Conservation (phyloP, 2,888 invertebrate species). For the Brachyptera risi region DNA sequence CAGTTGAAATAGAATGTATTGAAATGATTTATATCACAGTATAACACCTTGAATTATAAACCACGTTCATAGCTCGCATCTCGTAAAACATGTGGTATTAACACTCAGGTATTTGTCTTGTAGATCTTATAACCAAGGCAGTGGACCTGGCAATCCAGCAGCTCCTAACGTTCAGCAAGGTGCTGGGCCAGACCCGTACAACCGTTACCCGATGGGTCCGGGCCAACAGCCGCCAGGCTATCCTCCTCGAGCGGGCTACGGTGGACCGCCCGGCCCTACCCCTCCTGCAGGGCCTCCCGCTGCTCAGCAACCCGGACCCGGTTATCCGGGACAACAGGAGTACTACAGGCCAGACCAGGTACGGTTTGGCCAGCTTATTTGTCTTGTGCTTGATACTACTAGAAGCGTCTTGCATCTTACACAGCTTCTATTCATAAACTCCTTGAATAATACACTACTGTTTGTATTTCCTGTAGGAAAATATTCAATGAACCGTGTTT, state of each 20-base stretch:
- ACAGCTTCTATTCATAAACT: too few relatives aligned
- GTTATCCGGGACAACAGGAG: slow-evolving; percentile 44
- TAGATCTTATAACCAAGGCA: slow-evolving; percentile 43
- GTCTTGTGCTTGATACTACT: too few relatives aligned
- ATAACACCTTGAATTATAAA: too few relatives aligned
- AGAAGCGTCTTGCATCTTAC: too few relatives aligned
- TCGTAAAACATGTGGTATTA: too few relatives aligned
- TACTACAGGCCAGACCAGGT: slow-evolving; percentile 57
- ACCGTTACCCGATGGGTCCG: slow-evolving; percentile 41
- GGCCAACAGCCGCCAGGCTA: slow-evolving; percentile 38
- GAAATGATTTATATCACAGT: too few relatives aligned
- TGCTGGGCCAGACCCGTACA: slow-evolving; percentile 42
- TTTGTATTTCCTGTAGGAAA: too few relatives aligned
- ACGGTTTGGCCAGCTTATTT: too few relatives aligned
- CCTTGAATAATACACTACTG: too few relatives aligned
- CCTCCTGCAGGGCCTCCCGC: slow-evolving; percentile 64
- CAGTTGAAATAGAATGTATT: too few relatives aligned
- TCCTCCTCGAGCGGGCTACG: slow-evolving; percentile 36
- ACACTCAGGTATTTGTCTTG: slow-evolving; percentile 25
- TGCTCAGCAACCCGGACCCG: slow-evolving; percentile 35
- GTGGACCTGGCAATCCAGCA: slow-evolving; percentile 42
- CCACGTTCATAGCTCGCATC: too few relatives aligned
- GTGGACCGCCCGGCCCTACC: slow-evolving; percentile 38
- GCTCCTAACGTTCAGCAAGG: slow-evolving; percentile 34
- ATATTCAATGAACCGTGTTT: too few relatives aligned